Conservation (phyloP, 2,113 vertebrate species). For the Etia nguti region DNA sequence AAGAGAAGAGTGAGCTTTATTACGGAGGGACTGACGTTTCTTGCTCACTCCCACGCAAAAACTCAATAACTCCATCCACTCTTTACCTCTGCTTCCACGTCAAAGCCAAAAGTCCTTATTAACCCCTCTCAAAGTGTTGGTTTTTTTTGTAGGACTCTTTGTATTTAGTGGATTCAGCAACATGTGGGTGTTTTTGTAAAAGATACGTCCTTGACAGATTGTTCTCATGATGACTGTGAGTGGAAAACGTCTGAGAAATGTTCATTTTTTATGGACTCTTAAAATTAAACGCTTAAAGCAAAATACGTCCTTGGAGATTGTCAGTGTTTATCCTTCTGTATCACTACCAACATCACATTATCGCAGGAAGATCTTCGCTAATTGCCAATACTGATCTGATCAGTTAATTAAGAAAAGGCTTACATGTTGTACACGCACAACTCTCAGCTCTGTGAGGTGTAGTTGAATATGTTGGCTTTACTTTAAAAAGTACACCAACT, state of each 20-base stretch:
- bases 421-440: background rate
- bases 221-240: background rate
- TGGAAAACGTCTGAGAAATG: conserved; percentile 23
- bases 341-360: background rate
- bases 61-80: background rate
- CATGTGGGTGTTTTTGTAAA: background rate
- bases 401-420: background rate
- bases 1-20: background rate
- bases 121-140: background rate
- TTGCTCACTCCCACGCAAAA: background rate
- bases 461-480: background rate
- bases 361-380: background rate
- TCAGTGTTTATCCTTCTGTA: background rate
- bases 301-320: background rate
- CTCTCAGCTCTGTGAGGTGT: background rate
- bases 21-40: background rate
- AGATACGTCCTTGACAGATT: background rate
- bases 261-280: conserved; percentile 47
- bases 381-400: background rate
- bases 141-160: background rate
- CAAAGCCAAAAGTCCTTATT: background rate
- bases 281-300: conserved; percentile 45
- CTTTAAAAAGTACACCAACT: background rate
- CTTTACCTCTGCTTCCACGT: background rate
- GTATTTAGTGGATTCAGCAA: conserved; percentile 1